phyloP scores from a whole-genome alignment of 1,140 invertebrate genomes.

The Pentalonia nigronervosa region DNA sequence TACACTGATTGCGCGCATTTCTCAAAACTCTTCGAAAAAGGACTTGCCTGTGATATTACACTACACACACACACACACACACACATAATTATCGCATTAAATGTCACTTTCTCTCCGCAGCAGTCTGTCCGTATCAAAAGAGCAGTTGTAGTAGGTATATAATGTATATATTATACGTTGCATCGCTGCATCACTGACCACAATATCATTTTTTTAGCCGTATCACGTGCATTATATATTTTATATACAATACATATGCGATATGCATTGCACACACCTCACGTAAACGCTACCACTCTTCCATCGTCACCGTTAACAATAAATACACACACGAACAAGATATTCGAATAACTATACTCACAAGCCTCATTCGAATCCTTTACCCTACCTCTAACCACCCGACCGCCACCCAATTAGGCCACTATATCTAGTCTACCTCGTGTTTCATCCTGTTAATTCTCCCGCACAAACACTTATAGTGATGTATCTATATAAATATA shows the following conservation, averaged over 20 bases:
- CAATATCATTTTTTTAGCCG: background rate
- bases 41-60: background rate
- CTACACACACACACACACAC: background rate
- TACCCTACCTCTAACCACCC: no score
- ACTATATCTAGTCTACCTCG: background rate
- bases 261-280: background rate
- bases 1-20: background rate
- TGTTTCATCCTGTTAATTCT: background rate
- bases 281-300: background rate
- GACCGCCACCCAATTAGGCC: background rate
- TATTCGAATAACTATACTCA: background rate
- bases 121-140: conserved; percentile 8
- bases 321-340: background rate
- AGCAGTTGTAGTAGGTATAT: background rate
- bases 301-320: background rate
- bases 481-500: background rate
- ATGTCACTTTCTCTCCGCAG: conserved; percentile 33
- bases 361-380: background rate
- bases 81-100: background rate
- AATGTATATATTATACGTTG: background rate
- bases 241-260: background rate
- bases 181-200: background rate
- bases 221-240: background rate
- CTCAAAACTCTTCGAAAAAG: background rate
- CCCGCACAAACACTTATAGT: background rate